Evolutionary conservation across 2,797 vertebrate genomes (phyloP), one percentile per base, ranked within the genome.

Genomic region (Acanthornis magna): DNA sequence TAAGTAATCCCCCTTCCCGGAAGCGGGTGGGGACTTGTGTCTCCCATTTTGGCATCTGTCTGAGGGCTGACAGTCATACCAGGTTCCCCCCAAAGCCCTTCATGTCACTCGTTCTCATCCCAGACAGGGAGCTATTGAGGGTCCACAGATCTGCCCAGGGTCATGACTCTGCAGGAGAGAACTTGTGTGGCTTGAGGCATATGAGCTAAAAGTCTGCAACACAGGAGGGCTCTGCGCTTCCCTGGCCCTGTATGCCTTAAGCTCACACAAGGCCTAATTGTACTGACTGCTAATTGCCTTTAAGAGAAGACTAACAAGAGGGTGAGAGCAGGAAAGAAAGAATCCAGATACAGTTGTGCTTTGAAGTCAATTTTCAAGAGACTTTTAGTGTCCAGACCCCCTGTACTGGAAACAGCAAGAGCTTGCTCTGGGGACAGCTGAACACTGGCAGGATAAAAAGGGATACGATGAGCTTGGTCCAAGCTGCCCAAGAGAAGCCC

Each of bases 21-120:
- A 30, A 34, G 14, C 26, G 40, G 4, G 4, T 20, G 3, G 5
- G 5, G n/a, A 42, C 18, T 65, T 61, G 10, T 1, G 0, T 60
- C 40, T 79, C 19, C 21, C 30, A 21, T 61, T 85, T 27, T 65
- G 80, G 57, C 29, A 47, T 60, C 66, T 50, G 11, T 19, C 29
- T 76, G 40, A 91, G 26, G 43, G 16, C 38, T 75, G 62, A 71
- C 34, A 75, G 54, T 30, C 21, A 87, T 40, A 73, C 5, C 40
- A 72, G 32, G 26, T 10, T 63, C 3, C 16, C 5, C 15, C 15
- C 11, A 9, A 93, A 42, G 16, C 65, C 40, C 50, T 62, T 67
- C 4, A 1, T 23, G 17, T 50, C 23, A 10, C 53, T 29, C 0
- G 0, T 48, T 86, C 43, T 80, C 43, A 77, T 34, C 57, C 34